Evolutionary conservation across 37 sponge, comb jelly and placozoan species (phyloP).

Genomic region (Crambe crambe): DNA sequence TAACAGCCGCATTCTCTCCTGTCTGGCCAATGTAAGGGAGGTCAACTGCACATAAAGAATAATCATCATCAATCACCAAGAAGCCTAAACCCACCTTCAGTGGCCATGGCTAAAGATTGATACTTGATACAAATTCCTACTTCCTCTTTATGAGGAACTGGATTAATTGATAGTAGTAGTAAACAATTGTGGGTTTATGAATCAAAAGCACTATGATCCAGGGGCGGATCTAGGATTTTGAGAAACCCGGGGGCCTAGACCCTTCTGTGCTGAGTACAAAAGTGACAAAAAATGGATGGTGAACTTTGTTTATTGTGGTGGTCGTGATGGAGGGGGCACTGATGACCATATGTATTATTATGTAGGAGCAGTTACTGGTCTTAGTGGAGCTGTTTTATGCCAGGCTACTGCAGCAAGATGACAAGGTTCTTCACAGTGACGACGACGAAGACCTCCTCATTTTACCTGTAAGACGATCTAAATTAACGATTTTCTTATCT

Average conservation of each 20-base stretch:
- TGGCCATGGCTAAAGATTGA: background rate
- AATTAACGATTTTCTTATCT: too few species aligned
- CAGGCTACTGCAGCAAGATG: conserved; percentile 24
- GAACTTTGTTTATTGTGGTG: background rate
- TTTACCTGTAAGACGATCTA: conserved; percentile 8
- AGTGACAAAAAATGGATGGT: background rate
- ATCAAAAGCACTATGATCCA: too few species aligned
- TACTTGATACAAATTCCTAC: background rate
- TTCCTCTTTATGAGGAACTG: background rate
- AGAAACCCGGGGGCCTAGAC: too few species aligned
- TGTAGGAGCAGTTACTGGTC: conserved; percentile 20
- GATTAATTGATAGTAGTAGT: too few species aligned
- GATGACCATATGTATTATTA: too few species aligned
- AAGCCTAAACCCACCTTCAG: background rate
- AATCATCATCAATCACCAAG: background rate
- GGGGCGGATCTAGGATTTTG: background rate
- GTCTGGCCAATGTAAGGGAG: background rate
- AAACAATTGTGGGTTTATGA: too few species aligned
- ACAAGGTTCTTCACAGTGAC: background rate
- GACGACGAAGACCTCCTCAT: background rate
- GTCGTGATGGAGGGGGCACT: too few species aligned
- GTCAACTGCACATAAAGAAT: background rate
- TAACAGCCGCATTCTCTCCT: too few species aligned
- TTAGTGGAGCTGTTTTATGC: conserved; percentile 56
- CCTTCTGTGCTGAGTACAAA: background rate